Evolutionary conservation across 2,113 vertebrate species (phyloP).

Genomic region (Cyanocitta stelleri): DNA sequence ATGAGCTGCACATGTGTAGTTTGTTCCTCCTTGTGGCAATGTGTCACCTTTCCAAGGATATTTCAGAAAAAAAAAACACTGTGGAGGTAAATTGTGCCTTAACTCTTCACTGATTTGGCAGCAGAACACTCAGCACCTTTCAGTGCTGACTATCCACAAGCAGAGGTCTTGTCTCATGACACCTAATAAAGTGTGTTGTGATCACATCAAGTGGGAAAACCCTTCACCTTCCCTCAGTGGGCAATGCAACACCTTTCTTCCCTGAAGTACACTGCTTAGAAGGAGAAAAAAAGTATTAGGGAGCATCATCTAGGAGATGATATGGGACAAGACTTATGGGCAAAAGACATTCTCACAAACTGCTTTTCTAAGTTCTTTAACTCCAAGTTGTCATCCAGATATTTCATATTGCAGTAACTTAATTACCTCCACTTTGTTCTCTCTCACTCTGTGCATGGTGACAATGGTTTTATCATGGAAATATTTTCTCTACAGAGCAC

Average conservation of each 20-base stretch:
- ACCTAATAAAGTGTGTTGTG: neutral
- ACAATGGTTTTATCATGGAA: neutral
- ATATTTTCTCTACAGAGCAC: neutral
- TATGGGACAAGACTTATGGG: neutral
- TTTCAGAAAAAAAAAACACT: neutral
- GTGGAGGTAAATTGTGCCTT: neutral
- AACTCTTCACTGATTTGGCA: neutral
- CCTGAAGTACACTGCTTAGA: neutral
- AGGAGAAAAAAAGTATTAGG: neutral
- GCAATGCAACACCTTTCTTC: neutral
- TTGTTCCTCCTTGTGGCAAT: neutral
- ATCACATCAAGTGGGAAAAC: neutral
- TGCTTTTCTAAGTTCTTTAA: neutral
- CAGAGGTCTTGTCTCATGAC: neutral
- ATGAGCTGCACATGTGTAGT: neutral
- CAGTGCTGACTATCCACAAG: neutral
- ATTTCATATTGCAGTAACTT: neutral
- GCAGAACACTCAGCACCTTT: neutral
- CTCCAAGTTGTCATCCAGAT: neutral
- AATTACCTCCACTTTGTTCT: neutral
- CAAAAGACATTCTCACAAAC: neutral
- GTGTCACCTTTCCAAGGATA: neutral
- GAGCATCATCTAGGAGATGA: neutral
- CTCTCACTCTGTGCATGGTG: neutral
- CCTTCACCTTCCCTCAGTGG: neutral